Base-by-base conservation (phyloP, 92 coral and sea anemone genomes). In the Porites cylindrica region DNA sequence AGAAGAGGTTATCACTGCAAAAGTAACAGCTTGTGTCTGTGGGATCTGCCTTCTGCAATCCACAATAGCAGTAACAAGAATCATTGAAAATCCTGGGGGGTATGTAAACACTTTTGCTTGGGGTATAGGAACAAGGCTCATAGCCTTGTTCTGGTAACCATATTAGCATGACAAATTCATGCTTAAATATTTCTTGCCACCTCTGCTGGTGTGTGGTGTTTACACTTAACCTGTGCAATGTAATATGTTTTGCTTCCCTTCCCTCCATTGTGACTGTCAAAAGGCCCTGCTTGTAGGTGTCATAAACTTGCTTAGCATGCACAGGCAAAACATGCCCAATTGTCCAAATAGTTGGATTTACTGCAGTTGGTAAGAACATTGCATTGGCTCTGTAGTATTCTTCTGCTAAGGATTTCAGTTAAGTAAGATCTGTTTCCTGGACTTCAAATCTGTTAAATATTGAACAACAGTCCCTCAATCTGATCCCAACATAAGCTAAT, bases 131-230 rank as follows among this genome's bases (percentile, higher is more conserved):
- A 74, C 89, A 76, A 8, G 88, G 69, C 23, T 91, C 93, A 83
- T 91, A 80, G 17, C 91, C 88, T 43, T 91, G 97, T 77, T 91
- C 95, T 53, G 93, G 97, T n/a, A 91, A 75, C 97, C 92, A 91
- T 20, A 94, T 67, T 26, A 94, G 81, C 95, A 91, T 94, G 6
- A 94, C 80, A 47, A 91, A 91, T 58, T 91, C 97, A 69, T 94
- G 97, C 87, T 87, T 91, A 80, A 94, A 94, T 18, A 91, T 80
- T 53, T 89, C 93, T 3, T 38, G 12, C 93, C 94, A 94, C 58
- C 96, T 88, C 13, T 82, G 72, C 52, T 88, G 92, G 75, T 91
- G 88, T 16, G 94, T 80, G 14, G 91, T 88, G 76, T 54, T 54
- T 54, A 54, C 59, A 54, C 59, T 89, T 24, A 88, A 69, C 66